A percentile compares a stretch with the other conserved stretches of the same genome.
phyloP scores from a whole-genome alignment of 2,113 vertebrate genomes.

The Aptenodytes patagonicus region DNA sequence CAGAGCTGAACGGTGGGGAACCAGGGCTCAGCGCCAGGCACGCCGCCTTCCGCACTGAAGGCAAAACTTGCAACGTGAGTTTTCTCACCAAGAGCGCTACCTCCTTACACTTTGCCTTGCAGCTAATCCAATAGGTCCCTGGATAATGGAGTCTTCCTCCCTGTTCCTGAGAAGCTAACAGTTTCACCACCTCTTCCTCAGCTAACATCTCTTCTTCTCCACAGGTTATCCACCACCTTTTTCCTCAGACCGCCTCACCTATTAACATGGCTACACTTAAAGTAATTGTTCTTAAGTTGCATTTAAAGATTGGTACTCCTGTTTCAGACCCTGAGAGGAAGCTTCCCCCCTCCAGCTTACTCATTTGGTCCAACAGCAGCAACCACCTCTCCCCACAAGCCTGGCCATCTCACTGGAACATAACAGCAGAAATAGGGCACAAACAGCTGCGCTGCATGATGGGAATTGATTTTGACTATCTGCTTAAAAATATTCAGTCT shows the following conservation, averaged over 20 bases:
- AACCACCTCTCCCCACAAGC: background rate
- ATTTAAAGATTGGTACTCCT: background rate
- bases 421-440: background rate
- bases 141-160: background rate
- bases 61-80: background rate
- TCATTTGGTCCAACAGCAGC: background rate
- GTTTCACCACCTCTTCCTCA: background rate
- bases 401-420: background rate
- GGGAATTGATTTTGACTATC: background rate
- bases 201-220: background rate
- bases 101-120: background rate
- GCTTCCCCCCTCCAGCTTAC: background rate
- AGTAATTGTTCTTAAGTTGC: background rate
- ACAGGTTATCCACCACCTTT: background rate
- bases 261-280: background rate
- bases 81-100: background rate
- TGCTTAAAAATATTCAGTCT: background rate
- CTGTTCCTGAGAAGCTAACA: background rate
- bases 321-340: background rate
- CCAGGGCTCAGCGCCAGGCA: background rate
- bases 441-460: background rate
- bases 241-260: background rate
- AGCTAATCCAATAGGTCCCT: background rate
- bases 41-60: accelerated
- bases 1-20: background rate